Conservation (phyloP, 2,113 vertebrate genomes). For the Sporophila hypoxantha region DNA sequence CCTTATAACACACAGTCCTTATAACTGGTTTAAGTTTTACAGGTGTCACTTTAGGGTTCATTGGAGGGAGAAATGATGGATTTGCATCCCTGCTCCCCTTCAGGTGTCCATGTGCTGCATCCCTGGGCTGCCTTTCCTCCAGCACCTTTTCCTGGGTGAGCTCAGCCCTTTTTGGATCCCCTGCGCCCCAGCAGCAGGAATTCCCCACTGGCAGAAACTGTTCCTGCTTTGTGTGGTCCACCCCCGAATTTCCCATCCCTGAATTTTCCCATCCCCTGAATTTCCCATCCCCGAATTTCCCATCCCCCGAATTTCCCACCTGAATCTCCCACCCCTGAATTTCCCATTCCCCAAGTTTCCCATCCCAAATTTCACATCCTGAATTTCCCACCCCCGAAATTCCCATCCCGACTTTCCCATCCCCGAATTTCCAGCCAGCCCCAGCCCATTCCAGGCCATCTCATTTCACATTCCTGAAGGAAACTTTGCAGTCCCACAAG, state of each 20-base stretch:
- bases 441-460: neutral
- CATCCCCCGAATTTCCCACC: neutral
- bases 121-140: neutral
- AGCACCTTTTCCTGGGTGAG: accelerated
- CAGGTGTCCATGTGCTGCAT: neutral
- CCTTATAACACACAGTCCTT: no score
- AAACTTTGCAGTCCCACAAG: neutral
- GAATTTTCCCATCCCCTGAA: no score
- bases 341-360: no score
- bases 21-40: neutral
- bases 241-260: no score
- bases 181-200: neutral
- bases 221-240: neutral
- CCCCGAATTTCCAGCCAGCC: neutral
- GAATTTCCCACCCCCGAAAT: neutral
- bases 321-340: neutral
- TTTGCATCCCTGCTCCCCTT: neutral
- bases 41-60: neutral
- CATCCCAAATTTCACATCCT: neutral
- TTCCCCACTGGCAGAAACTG: neutral
- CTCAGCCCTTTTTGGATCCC: neutral
- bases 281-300: neutral
- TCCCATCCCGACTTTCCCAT: neutral
- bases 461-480: neutral
- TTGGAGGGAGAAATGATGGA: neutral